Evolutionary conservation across 2,888 invertebrate species (phyloP).

Genomic region (Himalopsyche tibetana): DNA sequence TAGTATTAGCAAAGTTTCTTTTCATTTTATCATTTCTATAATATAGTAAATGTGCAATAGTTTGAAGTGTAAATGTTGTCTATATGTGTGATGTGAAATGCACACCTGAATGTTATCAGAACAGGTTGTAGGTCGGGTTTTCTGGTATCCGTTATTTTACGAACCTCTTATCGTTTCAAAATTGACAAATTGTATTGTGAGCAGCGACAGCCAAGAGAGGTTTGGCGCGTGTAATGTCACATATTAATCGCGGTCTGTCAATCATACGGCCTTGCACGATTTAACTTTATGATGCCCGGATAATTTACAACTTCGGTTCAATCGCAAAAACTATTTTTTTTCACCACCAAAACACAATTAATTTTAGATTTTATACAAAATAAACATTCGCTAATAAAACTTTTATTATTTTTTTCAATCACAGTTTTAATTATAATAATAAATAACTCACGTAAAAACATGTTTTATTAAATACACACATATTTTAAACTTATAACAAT

Average conservation of each 20-base stretch:
- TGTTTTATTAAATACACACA: too few relatives aligned
- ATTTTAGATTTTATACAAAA: too few relatives aligned
- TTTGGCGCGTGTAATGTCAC: constrained; percentile 58
- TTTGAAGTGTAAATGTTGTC: not conserved
- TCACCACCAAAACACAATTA: too few relatives aligned
- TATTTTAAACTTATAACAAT: too few relatives aligned
- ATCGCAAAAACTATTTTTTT: not conserved
- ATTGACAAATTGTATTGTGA: constrained; percentile 56
- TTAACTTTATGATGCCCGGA: constrained; percentile 29
- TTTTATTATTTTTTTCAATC: too few relatives aligned
- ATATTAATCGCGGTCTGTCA: constrained; percentile 58
- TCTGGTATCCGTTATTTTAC: constrained; percentile 36
- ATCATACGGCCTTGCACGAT: constrained; percentile 49
- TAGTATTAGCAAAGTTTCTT: too few relatives aligned
- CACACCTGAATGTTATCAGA: not conserved
- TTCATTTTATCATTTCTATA: too few relatives aligned
- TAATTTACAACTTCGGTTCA: constrained; percentile 1
- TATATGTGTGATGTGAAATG: not conserved
- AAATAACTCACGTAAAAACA: too few relatives aligned
- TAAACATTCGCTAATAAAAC: too few relatives aligned
- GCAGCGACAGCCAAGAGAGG: constrained; percentile 53
- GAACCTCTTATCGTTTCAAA: constrained; percentile 43
- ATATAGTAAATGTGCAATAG: not conserved
- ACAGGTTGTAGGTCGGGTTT: constrained; percentile 43
- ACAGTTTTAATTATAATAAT: too few relatives aligned